Conservation (phyloP, 2,888 invertebrate species). For the Plusia festucae region DNA sequence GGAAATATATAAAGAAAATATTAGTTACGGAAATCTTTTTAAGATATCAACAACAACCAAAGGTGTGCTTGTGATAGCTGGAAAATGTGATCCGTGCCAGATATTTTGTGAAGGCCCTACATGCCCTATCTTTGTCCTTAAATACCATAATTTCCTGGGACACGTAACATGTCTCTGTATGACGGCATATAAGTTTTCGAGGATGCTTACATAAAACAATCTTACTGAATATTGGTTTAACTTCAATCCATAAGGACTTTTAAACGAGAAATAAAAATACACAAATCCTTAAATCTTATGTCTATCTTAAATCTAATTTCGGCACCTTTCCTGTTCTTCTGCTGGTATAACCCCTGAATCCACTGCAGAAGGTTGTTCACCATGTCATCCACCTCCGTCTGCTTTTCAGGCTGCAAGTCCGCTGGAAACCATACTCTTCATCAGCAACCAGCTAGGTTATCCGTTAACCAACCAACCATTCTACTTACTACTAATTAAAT, state of each 20-base stretch:
- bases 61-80: constrained; percentile 48
- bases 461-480: constrained; percentile 58
- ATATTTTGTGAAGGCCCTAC: constrained; percentile 14
- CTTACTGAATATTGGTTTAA: too few species aligned
- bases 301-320: constrained; percentile 40
- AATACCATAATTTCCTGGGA: background rate
- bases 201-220: too few species aligned
- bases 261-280: background rate
- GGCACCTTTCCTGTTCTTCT: constrained; percentile 88
- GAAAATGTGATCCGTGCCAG: constrained; percentile 36
- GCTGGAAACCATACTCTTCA: constrained; percentile 81
- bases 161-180: too few species aligned
- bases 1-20: constrained; percentile 63
- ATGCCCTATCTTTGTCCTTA: background rate
- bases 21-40: constrained; percentile 21
- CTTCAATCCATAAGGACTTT: background rate
- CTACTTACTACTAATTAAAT: constrained; percentile 26
- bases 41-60: constrained; percentile 26
- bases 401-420: constrained; percentile 80
- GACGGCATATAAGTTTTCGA: too few species aligned
- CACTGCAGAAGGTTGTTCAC: constrained; percentile 93
- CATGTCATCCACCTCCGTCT: constrained; percentile 91
- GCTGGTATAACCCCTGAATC: constrained; percentile 92
- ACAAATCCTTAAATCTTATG: constrained; percentile 16
- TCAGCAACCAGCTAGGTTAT: constrained; percentile 68